Evolutionary conservation across 2,888 invertebrate genomes (phyloP), one percentile per base, ranked within the genome.

Genomic region (Ormyrus thymus): DNA sequence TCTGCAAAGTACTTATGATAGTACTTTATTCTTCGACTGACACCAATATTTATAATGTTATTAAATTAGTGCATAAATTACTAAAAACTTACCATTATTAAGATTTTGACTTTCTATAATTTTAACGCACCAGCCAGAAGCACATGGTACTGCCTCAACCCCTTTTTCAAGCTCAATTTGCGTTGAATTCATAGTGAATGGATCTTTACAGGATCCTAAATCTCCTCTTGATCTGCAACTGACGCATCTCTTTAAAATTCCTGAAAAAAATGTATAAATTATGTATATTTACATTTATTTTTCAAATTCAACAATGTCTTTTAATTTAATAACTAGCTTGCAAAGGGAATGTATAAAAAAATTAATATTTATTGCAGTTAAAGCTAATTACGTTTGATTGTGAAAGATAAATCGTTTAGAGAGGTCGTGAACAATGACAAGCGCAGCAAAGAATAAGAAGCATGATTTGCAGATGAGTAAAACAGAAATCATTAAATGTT

Each of bases 81-180:
- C 4, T 55, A 43, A 8, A 15, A 59, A 55, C 43, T 89, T 90
- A 95, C 96, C 97, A 87, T 94, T 94, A 87, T 95, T 94, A 83
- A 95, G 93, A 84, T 94, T 94, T 83, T 94, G 94, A 78, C 95
- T 95, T 90, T 97, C 97, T 55, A 96, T 93, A 70, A 97, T 94
- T 91, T 97, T 97, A 45, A 95, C 96, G 87, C 97, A 97, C 97
- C 97, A 97, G 56, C 97, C 97, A 0, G 96, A 96, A 0, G 96
- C 95, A 85, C 97, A 97, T 0, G 96, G 95, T 10, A 94, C 93
- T 0, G 95, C 93, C 85, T 94, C 92, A 0, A 97, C 93, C 0
- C 96, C 96, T 51, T 92, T 92, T 86, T 94, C 94, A 29, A 91
- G 90, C 82, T 94, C 94, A 6, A 94, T 93, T 84, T 94, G 93